Conservation (phyloP, 2,797 vertebrate genomes). For the Muraenolepis orangiensis region DNA sequence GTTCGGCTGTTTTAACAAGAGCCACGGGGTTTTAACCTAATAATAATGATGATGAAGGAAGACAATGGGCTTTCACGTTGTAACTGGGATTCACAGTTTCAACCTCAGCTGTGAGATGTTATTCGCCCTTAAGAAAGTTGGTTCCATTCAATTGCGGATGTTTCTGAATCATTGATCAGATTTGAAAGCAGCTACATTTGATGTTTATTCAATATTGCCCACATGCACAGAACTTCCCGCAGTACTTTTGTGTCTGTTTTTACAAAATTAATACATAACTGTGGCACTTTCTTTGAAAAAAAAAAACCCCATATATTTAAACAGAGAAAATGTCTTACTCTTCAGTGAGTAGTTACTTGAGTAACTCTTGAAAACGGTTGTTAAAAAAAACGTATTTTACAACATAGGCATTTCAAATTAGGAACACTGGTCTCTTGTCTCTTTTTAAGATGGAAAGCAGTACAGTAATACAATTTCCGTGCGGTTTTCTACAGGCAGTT, state of each 20-base stretch:
- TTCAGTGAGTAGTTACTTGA: no score
- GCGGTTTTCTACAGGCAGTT: constrained; percentile 73
- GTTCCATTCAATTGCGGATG: neutral
- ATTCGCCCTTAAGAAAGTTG: neutral
- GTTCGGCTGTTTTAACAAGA: constrained; percentile 12
- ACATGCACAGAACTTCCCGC: neutral
- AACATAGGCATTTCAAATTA: neutral
- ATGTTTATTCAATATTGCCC: neutral
- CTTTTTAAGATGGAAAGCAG: neutral
- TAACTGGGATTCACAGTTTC: neutral
- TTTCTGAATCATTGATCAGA: neutral
- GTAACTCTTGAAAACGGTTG: no score
- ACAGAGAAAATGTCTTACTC: no score
- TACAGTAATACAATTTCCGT: neutral
- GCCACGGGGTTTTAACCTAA: neutral
- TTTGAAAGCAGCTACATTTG: neutral
- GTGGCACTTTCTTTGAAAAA: no score
- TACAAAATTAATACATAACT: neutral
- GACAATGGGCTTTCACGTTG: neutral
- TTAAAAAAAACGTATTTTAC: neutral
- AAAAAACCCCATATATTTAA: no score
- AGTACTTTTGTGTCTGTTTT: neutral
- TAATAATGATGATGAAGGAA: neutral
- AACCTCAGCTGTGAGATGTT: neutral
- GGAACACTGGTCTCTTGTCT: no score